Evolutionary conservation across 2,888 invertebrate genomes (phyloP).

Genomic region (Lissonota sp.): DNA sequence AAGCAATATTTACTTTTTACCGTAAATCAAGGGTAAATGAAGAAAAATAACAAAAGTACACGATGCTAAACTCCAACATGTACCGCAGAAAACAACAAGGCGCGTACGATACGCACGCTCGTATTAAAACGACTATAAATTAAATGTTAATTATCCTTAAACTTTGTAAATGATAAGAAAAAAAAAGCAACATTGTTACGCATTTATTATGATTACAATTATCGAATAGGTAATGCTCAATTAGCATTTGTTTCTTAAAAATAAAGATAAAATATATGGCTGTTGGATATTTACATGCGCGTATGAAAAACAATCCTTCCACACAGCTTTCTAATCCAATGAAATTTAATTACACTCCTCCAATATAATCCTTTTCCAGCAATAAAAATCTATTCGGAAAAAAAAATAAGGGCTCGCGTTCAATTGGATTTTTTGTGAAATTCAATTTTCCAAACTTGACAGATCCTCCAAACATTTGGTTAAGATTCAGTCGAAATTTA

Average conservation of each 20-base stretch:
- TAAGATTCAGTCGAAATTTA: too few species aligned
- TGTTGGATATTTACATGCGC: slow-evolving; percentile 83
- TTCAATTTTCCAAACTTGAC: too few species aligned
- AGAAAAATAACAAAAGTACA: slow-evolving; percentile 61
- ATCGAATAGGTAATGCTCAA: slow-evolving; percentile 84
- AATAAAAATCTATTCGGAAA: too few species aligned
- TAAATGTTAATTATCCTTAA: slow-evolving; percentile 83
- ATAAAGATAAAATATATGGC: slow-evolving; percentile 84
- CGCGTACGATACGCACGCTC: slow-evolving; percentile 77
- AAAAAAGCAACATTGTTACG: slow-evolving; percentile 82
- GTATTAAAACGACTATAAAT: slow-evolving; percentile 83
- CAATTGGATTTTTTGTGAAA: too few species aligned
- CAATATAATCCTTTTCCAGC: neutral
- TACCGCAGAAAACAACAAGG: slow-evolving; percentile 74
- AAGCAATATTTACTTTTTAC: slow-evolving; percentile 83
- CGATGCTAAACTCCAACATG: slow-evolving; percentile 74
- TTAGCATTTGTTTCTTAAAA: slow-evolving; percentile 84
- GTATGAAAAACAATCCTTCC: slow-evolving; percentile 67
- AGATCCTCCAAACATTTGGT: too few species aligned
- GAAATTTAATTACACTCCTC: neutral
- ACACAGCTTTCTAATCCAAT: neutral
- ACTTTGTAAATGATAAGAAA: slow-evolving; percentile 71
- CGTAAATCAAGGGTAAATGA: slow-evolving; percentile 77
- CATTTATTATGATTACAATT: slow-evolving; percentile 84
- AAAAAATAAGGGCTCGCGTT: too few species aligned